Base-by-base conservation (phyloP, 1,140 invertebrate genomes). In the Sminthurides bifidus region DNA sequence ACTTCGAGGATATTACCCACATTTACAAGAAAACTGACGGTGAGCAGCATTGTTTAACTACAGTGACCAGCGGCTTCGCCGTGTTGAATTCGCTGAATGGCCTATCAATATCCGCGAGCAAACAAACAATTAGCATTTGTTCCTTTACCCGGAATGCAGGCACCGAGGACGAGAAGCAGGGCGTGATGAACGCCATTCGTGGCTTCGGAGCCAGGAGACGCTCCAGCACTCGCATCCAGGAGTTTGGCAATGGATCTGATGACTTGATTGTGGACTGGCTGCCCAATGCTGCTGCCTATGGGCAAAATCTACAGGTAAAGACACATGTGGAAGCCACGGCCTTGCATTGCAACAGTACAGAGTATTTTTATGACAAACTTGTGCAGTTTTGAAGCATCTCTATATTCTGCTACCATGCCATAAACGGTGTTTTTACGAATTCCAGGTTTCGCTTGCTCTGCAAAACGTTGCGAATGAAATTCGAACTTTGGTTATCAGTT, bases 121-220 rank as follows among this genome's bases (percentile, higher is more conserved):
- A n/a, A n/a, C n/a, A n/a, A n/a, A n/a, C n/a, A n/a, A n/a, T n/a
- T n/a, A n/a, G n/a, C n/a, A n/a, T n/a, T n/a, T n/a, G n/a, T n/a
- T n/a, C n/a, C n/a, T n/a, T n/a, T n/a, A n/a, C n/a, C n/a, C n/a
- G n/a, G n/a, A n/a, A 5, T 29, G 3, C 19, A 56, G 54, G 54
- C 17, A 52, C 37, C 35, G 55, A 57, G 3, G 55, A 57, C 3
- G 55, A 57, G 17, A 40, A 44, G 23, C 75, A 75, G 19, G 73
- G 73, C 2, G 70, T 75, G 0, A 38, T 77, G 48, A 71, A 68
- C 40, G 75, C 76, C 26, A 69, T 78, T 19, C 69, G 72, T 41
- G 40, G 71, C 68, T 27, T 58, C 74, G 1, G 67, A 63, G 38
- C 77, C 72, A 59, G 76, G 77, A 61, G 68, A 67, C 1, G 61